These are phyloP conservation scores for Shargacucullia verbasci DNA, from an alignment of 2,888 invertebrate species.

Conservation along the genomic window DNA sequence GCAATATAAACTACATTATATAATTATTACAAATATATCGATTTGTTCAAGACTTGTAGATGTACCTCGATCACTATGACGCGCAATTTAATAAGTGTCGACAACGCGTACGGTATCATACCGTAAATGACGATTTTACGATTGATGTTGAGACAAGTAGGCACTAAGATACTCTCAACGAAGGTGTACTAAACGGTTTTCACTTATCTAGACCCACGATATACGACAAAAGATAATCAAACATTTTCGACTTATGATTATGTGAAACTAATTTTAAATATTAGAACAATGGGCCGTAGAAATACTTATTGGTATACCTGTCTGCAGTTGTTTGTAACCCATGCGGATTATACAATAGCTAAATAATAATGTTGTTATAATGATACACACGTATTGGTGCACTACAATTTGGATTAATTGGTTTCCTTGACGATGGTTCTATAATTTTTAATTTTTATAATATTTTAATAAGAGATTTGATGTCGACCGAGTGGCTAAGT, in stretches of 20 bases:
- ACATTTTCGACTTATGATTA: constrained; percentile 11
- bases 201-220: constrained; percentile 5
- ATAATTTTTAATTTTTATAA: too few relatives aligned
- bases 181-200: not conserved
- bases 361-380: constrained; percentile 33
- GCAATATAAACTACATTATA: too few relatives aligned
- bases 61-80: constrained; percentile 28
- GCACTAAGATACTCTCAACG: constrained; percentile 32
- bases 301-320: constrained; percentile 52
- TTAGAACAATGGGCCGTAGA: constrained; percentile 77
- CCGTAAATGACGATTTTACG: constrained; percentile 19
- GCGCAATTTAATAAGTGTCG: constrained; percentile 29
- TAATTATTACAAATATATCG: not conserved
- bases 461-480: too few relatives aligned
- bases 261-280: constrained; percentile 58
- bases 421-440: not conserved
- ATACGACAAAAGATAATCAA: constrained; percentile 6
- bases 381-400: constrained; percentile 10
- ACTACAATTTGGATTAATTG: constrained; percentile 13
- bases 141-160: constrained; percentile 40
- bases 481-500: too few relatives aligned
- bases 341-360: constrained; percentile 47
- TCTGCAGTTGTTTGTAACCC: constrained; percentile 40
- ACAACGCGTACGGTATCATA: constrained; percentile 15
- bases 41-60: constrained; percentile 19